phyloP scores from a whole-genome alignment of 2,888 invertebrate species.

The Octonoba sinensis region DNA sequence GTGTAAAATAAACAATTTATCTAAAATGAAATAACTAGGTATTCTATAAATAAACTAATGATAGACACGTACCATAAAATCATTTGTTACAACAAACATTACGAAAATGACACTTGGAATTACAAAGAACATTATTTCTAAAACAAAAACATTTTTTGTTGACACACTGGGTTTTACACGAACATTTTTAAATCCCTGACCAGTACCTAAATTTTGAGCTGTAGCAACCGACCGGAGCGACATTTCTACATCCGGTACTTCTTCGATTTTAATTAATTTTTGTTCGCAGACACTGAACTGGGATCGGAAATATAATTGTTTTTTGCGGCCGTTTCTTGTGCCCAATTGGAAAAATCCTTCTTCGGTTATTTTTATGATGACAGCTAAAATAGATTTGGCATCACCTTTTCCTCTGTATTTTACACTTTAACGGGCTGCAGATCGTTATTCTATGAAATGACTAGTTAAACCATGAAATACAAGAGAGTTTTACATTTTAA shows the following conservation, averaged over 20 bases:
- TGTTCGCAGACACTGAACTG: conserved; percentile 53
- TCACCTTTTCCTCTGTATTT: conserved; percentile 33
- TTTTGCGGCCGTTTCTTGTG: conserved; percentile 9
- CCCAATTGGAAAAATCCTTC: too few relatives aligned
- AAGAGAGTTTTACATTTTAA: conserved; percentile 15
- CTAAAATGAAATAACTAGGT: too few relatives aligned
- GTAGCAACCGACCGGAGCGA: conserved; percentile 55
- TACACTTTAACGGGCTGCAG: too few relatives aligned
- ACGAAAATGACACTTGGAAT: too few relatives aligned
- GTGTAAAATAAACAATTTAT: too few relatives aligned
- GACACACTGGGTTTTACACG: conserved; percentile 5
- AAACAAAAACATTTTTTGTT: not conserved
- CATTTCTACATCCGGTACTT: conserved; percentile 57
- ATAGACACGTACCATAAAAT: too few relatives aligned
- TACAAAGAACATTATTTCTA: conserved; percentile 4
- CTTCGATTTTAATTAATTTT: conserved; percentile 55
- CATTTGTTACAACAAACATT: too few relatives aligned
- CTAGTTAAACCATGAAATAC: conserved; percentile 9
- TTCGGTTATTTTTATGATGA: conserved; percentile 40
- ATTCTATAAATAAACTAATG: too few relatives aligned
- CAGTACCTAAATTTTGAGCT: conserved; percentile 32
- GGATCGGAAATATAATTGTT: conserved; percentile 42
- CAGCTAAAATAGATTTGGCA: conserved; percentile 38
- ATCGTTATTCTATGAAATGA: too few relatives aligned
- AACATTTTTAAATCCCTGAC: conserved; percentile 5